These are phyloP conservation scores for Nymphalis urticae DNA, from an alignment of 2,888 invertebrate species.

Conservation along the genomic window DNA sequence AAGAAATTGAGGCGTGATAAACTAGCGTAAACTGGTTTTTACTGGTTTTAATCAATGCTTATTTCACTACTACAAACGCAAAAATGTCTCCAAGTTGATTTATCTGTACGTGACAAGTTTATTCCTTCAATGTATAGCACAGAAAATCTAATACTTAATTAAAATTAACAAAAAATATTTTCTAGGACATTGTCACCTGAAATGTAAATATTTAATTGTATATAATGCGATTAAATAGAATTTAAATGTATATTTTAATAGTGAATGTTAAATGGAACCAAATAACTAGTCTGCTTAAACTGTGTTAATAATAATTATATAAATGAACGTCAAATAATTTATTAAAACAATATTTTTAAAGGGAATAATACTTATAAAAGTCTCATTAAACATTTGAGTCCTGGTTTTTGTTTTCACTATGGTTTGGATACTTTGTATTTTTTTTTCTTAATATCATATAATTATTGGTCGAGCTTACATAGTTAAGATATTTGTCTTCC, in stretches of 20 bases:
- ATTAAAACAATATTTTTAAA: conserved; percentile 7
- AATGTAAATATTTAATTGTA: conserved; percentile 66
- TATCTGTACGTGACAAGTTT: no score
- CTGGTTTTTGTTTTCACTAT: no score
- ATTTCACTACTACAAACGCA: no score
- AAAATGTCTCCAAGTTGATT: no score
- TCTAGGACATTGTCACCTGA: conserved; percentile 49
- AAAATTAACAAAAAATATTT: conserved; percentile 44
- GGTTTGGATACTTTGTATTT: not conserved
- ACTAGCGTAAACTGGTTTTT: no score
- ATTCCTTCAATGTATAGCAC: no score
- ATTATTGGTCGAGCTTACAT: conserved; percentile 59
- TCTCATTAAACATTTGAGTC: not conserved
- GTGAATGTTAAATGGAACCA: conserved; percentile 79
- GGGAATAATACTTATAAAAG: not conserved
- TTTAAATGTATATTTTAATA: conserved; percentile 79
- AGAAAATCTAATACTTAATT: not conserved
- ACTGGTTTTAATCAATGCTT: no score
- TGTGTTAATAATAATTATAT: conserved; percentile 22
- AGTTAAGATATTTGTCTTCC: conserved; percentile 44
- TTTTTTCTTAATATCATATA: conserved; percentile 24
- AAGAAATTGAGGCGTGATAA: no score
- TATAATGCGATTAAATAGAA: conserved; percentile 61
- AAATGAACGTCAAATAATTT: conserved; percentile 9
- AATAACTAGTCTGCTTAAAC: conserved; percentile 53